Conservation (phyloP, 2,113 vertebrate genomes). For the Corythornis cristatus region DNA sequence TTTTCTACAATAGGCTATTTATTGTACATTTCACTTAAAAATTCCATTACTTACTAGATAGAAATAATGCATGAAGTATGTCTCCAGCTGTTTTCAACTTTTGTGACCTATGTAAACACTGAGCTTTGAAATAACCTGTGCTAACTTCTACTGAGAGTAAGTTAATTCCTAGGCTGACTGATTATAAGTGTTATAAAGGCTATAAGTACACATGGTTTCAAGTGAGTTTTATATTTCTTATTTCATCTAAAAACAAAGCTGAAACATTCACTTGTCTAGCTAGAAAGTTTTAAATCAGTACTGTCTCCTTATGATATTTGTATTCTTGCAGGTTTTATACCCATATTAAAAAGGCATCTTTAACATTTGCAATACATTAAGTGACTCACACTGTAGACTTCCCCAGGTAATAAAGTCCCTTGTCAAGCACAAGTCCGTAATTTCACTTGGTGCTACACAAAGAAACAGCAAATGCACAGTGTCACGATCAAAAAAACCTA, state of each 20-base stretch:
- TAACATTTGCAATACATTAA: neutral
- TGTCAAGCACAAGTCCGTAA: neutral
- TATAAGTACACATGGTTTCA: conserved; percentile 2
- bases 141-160: conserved; percentile 11
- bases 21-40: neutral
- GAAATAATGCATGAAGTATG: neutral
- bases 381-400: neutral
- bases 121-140: conserved; percentile 1
- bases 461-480: neutral
- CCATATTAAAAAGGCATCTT: neutral
- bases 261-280: conserved; percentile 3
- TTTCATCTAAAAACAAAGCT: conserved; percentile 53
- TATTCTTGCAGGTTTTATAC: neutral
- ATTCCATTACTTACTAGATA: neutral
- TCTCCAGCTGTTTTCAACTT: conserved; percentile 14
- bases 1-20: neutral
- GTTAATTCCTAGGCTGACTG: neutral
- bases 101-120: neutral
- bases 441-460: conserved; percentile 15
- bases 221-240: conserved; percentile 10
- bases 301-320: neutral
- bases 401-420: neutral
- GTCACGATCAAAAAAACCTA: neutral
- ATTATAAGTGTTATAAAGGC: conserved; percentile 14
- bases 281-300: conserved; percentile 25